phyloP scores from a whole-genome alignment of 2,113 vertebrate genomes.

The Oryzias woworae region DNA sequence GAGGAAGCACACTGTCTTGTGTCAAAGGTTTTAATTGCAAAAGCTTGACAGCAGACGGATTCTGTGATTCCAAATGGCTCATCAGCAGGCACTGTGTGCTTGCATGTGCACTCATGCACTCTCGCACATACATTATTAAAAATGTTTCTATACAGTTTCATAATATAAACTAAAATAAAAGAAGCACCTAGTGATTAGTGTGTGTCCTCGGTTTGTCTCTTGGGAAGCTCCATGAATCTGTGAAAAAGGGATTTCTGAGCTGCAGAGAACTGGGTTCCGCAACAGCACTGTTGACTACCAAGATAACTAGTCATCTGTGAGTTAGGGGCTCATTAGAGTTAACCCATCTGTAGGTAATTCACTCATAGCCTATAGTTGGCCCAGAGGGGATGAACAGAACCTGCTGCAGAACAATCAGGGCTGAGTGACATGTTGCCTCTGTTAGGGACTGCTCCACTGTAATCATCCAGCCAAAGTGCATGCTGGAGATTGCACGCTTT shows the following conservation, averaged over 20 bases:
- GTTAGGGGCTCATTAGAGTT: constrained; percentile 44
- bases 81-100: constrained; percentile 22
- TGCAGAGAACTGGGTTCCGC: constrained; percentile 78
- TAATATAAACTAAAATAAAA: constrained; percentile 13
- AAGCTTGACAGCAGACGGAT: constrained; percentile 17
- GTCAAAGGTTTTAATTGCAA: constrained; percentile 15
- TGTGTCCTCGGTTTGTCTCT: constrained; percentile 60
- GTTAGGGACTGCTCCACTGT: constrained; percentile 31
- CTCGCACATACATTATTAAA: constrained; percentile 3
- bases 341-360: constrained; percentile 48
- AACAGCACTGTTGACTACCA: constrained; percentile 53
- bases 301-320: constrained; percentile 40
- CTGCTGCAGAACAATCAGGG: constrained; percentile 52
- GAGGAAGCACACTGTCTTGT: constrained; percentile 36
- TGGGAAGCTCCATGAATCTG: constrained; percentile 70
- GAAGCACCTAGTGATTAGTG: constrained; percentile 12
- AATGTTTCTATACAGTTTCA: constrained; percentile 17
- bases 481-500: constrained; percentile 49
- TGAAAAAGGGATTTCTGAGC: constrained; percentile 66
- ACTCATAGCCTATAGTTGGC: constrained; percentile 24
- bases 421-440: constrained; percentile 12
- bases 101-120: constrained; percentile 8
- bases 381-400: constrained; percentile 27
- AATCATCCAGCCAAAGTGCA: constrained; percentile 40
- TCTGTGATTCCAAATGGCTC: constrained; percentile 16